These are phyloP conservation scores for Hystrix cristata DNA, from an alignment of 2,113 vertebrate species.

Conservation along the genomic window DNA sequence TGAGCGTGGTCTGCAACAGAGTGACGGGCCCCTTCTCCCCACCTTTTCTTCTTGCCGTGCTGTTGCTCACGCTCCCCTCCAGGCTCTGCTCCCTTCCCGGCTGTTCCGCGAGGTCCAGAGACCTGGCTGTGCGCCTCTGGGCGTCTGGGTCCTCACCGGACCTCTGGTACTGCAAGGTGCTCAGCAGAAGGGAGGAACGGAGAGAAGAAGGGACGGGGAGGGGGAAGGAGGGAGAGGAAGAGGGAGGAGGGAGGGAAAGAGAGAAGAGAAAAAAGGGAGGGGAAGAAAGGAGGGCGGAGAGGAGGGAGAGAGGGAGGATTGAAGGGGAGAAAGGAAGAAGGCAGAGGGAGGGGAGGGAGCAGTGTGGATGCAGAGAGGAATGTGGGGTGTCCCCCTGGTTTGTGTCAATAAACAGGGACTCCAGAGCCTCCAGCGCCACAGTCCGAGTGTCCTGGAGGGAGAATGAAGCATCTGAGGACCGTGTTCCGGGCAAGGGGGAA, in stretches of 20 bases:
- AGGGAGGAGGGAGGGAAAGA: not conserved
- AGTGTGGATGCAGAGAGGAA: not conserved
- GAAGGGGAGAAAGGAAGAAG: not conserved
- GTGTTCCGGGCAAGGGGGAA: no score
- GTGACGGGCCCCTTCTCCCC: not conserved
- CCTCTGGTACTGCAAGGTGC: not conserved
- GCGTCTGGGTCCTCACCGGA: not conserved
- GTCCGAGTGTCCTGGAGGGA: not conserved
- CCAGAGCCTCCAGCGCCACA: rapidly evolving
- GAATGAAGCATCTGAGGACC: no score
- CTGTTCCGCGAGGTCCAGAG: not conserved
- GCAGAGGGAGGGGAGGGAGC: not conserved
- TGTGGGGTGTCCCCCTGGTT: not conserved
- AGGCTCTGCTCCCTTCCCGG: not conserved
- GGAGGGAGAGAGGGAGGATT: not conserved
- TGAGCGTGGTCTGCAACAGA: no score
- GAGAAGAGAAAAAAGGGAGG: not conserved
- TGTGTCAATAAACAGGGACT: not conserved
- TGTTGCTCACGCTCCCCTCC: no score
- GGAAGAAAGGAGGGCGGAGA: not conserved
- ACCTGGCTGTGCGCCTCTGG: not conserved
- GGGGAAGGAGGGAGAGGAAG: rapidly evolving
- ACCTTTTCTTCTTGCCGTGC: not conserved
- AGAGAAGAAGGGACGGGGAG: rapidly evolving
- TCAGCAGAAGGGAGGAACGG: not conserved